A percentile compares a stretch with the other conserved stretches of the same genome.
Conservation (phyloP, 2,888 invertebrate genomes). For the Nomada hirtipes region DNA sequence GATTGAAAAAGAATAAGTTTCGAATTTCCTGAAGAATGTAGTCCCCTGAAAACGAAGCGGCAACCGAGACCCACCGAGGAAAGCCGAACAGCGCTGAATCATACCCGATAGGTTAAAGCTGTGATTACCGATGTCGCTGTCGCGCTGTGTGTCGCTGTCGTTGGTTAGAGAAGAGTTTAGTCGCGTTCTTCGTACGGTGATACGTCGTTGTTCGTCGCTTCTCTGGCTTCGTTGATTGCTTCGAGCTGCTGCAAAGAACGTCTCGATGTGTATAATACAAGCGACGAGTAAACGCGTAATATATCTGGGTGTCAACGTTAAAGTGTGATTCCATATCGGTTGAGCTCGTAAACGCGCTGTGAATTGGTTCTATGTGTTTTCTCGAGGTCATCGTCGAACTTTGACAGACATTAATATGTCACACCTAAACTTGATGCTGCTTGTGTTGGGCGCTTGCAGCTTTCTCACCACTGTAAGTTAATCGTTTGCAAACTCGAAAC, state of each 20-base stretch:
- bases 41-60: neutral
- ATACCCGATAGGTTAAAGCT: conserved; percentile 34
- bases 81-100: conserved; percentile 43
- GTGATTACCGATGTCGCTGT: conserved; percentile 32
- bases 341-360: conserved; percentile 15
- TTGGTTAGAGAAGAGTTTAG: neutral
- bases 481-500: neutral
- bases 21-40: conserved; percentile 11
- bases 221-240: neutral
- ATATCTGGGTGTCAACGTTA: neutral
- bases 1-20: conserved; percentile 7
- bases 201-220: conserved; percentile 5
- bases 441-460: conserved; percentile 48
- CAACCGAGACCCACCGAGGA: conserved; percentile 39
- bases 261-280: conserved; percentile 3
- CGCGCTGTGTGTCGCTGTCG: conserved; percentile 1
- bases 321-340: conserved; percentile 1
- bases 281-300: neutral
- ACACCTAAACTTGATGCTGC: conserved; percentile 32
- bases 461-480: conserved; percentile 56
- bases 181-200: neutral
- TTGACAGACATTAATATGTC: conserved; percentile 53
- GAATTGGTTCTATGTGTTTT: conserved; percentile 39
- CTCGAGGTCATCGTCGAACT: conserved; percentile 51
- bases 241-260: neutral